phyloP scores from a whole-genome alignment of 2,888 invertebrate species.

The Drosophila peninsularis region DNA sequence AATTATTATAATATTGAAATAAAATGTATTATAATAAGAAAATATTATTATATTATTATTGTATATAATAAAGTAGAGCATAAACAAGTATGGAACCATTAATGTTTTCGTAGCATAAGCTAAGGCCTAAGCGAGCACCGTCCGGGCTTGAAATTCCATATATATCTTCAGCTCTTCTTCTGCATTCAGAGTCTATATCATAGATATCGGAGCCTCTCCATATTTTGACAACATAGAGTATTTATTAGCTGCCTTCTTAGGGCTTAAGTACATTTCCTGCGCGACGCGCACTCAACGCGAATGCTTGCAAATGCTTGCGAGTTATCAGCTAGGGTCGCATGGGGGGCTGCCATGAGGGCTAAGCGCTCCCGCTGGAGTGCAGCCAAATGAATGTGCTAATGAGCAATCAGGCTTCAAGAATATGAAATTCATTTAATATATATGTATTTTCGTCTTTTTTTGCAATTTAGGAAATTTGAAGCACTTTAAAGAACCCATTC shows the following conservation, averaged over 20 bases:
- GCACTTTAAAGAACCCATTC: slow-evolving; percentile 37
- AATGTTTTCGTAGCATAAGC: not conserved
- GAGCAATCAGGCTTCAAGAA: slow-evolving; percentile 74
- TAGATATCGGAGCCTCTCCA: too few species aligned
- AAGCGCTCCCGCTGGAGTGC: slow-evolving; percentile 58
- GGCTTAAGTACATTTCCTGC: not conserved
- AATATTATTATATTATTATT: too few species aligned
- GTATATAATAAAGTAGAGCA: too few species aligned
- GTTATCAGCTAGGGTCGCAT: slow-evolving; percentile 36
- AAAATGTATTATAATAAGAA: too few species aligned
- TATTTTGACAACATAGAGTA: slow-evolving; percentile 22
- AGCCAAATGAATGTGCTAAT: slow-evolving; percentile 77
- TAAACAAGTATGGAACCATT: too few species aligned
- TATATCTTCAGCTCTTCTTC: not conserved
- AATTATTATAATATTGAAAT: not conserved
- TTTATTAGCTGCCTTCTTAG: slow-evolving; percentile 1
- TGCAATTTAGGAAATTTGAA: slow-evolving; percentile 8
- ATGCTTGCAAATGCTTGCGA: slow-evolving; percentile 36
- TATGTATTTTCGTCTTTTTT: not conserved
- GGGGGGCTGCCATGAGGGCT: not conserved
- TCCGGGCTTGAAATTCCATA: too few species aligned
- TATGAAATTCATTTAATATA: slow-evolving; percentile 38
- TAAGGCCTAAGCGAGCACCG: not conserved
- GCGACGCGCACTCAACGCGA: slow-evolving; percentile 25
- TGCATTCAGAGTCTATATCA: too few species aligned